Conservation (phyloP, 2,888 invertebrate species). For the Drosophila falleni region DNA sequence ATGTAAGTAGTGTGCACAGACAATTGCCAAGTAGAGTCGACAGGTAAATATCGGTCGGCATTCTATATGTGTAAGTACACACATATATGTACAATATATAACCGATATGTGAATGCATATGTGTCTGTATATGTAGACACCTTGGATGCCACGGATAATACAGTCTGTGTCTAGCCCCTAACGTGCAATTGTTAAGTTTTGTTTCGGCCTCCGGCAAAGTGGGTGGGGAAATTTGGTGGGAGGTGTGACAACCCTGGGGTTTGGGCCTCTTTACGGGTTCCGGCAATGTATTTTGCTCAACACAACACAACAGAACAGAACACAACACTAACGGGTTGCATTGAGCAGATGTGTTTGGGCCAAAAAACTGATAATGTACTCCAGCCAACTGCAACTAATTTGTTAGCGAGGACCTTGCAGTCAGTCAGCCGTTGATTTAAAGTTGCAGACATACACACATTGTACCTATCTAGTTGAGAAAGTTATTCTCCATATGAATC, state of each 20-base stretch:
- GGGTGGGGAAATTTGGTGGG: constrained; percentile 32
- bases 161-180: constrained; percentile 42
- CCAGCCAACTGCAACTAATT: constrained; percentile 63
- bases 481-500: background rate
- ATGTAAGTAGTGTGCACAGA: constrained; percentile 34
- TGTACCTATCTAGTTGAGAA: background rate
- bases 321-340: constrained; percentile 15
- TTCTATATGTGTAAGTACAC: constrained; percentile 9
- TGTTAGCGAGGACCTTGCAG: constrained; percentile 55
- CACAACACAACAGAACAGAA: constrained; percentile 21
- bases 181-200: constrained; percentile 48
- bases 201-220: constrained; percentile 28
- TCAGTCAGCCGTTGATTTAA: constrained; percentile 44
- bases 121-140: constrained; percentile 18
- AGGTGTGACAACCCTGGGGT: constrained; percentile 1
- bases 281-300: constrained; percentile 43
- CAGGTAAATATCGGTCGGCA: constrained; percentile 52
- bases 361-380: constrained; percentile 66
- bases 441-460: constrained; percentile 4
- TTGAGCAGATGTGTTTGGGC: constrained; percentile 45
- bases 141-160: constrained; percentile 49
- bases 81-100: background rate
- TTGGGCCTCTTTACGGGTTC: constrained; percentile 37
- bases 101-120: background rate
- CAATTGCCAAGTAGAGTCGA: constrained; percentile 39